phyloP scores from a whole-genome alignment of 1,140 invertebrate genomes.

The Helicoverpa armigera region DNA sequence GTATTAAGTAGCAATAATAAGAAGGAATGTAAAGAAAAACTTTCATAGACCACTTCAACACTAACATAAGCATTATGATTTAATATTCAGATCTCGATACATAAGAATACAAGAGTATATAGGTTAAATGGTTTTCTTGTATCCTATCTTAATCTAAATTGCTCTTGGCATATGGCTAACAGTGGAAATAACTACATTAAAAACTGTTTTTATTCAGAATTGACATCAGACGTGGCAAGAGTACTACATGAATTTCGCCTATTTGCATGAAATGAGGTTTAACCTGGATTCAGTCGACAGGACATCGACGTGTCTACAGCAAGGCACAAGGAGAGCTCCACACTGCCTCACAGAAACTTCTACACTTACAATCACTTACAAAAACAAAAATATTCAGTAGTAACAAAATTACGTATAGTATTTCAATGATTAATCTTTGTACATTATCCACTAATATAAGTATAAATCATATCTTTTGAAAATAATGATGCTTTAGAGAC shows the following conservation, averaged over 20 bases:
- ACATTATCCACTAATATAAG: conserved; percentile 6
- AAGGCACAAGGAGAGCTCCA: too few relatives aligned
- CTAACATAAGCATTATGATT: conserved; percentile 5
- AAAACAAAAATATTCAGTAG: neutral
- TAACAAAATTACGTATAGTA: conserved; percentile 34
- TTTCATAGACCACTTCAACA: neutral
- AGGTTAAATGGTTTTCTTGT: neutral
- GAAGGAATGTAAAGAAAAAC: conserved; percentile 17
- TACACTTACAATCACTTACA: neutral
- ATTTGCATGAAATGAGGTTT: neutral
- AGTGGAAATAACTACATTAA: neutral
- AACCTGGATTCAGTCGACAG: neutral
- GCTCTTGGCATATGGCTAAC: neutral
- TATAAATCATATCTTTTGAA: neutral
- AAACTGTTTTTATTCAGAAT: neutral
- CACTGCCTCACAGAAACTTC: neutral
- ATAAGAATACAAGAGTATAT: neutral
- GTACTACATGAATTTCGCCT: neutral
- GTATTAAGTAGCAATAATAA: conserved; percentile 17
- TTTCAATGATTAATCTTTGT: conserved; percentile 13
- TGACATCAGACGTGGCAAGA: neutral
- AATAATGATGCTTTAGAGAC: neutral
- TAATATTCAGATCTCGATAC: conserved; percentile 12
- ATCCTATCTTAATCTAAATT: neutral
- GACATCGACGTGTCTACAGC: too few relatives aligned